Evolutionary conservation across 2,888 invertebrate species (phyloP).

Genomic region (Lumbricus terrestris): DNA sequence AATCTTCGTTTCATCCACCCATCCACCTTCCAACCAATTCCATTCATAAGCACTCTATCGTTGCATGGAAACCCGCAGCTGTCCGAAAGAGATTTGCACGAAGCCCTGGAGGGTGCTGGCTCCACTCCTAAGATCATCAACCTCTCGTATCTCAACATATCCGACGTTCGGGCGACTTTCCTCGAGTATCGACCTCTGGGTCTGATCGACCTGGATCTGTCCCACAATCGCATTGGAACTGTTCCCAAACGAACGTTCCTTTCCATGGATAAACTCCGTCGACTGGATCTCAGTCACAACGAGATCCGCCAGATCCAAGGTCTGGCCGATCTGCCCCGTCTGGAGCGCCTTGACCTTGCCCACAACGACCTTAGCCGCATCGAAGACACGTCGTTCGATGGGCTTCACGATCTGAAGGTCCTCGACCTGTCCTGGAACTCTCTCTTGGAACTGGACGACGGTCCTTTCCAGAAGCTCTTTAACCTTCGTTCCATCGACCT

Average conservation of each 20-base stretch:
- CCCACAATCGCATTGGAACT: constrained; percentile 39
- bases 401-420: constrained; percentile 37
- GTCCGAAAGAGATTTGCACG: constrained; percentile 32
- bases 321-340: constrained; percentile 27
- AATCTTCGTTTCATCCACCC: constrained; percentile 39
- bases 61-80: constrained; percentile 41
- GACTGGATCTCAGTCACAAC: constrained; percentile 42
- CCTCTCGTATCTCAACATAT: constrained; percentile 34
- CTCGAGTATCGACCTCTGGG: constrained; percentile 36
- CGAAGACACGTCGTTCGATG: constrained; percentile 35
- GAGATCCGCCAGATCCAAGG: constrained; percentile 20
- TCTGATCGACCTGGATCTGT: constrained; percentile 41
- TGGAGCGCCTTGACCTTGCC: constrained; percentile 32
- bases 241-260: constrained; percentile 36
- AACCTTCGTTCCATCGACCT: constrained; percentile 33
- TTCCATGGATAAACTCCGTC: constrained; percentile 34
- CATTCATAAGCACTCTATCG: constrained; percentile 36
- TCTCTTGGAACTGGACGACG: constrained; percentile 39
- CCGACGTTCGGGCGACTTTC: constrained; percentile 32
- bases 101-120: constrained; percentile 38
- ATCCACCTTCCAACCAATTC: constrained; percentile 31
- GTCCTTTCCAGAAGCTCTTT: constrained; percentile 30
- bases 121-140: constrained; percentile 33
- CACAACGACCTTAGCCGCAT: constrained; percentile 31
- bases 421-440: constrained; percentile 45